phyloP scores from a whole-genome alignment of 2,888 invertebrate genomes.

The Clanis bilineata region DNA sequence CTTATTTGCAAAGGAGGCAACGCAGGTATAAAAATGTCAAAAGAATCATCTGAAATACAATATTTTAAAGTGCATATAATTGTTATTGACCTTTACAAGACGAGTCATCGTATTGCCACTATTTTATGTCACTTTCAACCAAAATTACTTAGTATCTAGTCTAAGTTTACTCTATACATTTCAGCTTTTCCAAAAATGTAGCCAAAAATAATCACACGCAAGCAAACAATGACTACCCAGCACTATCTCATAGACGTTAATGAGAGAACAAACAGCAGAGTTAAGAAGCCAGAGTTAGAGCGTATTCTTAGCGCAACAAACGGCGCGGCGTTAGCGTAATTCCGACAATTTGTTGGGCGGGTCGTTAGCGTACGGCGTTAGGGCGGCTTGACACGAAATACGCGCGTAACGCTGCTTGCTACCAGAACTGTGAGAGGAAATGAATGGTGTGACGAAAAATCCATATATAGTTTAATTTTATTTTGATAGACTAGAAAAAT shows the following conservation, averaged over 20 bases:
- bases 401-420: neutral
- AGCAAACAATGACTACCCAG: neutral
- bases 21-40: too few species aligned
- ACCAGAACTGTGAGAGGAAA: too few species aligned
- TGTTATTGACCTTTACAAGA: too few species aligned
- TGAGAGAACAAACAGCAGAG: conserved; percentile 6
- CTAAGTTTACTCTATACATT: neutral
- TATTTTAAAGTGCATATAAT: too few species aligned
- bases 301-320: conserved; percentile 15
- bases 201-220: neutral
- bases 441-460: too few species aligned
- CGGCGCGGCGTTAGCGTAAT: conserved; percentile 19
- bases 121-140: too few species aligned
- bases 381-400: neutral
- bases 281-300: conserved; percentile 9
- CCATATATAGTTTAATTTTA: too few species aligned
- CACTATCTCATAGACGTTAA: conserved; percentile 2
- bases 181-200: neutral
- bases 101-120: too few species aligned
- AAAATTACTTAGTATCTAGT: too few species aligned
- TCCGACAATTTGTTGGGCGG: conserved; percentile 24
- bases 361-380: conserved; percentile 8
- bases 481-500: too few species aligned
- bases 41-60: too few species aligned
- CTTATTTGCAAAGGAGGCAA: too few species aligned